Evolutionary conservation across 1,140 invertebrate species (phyloP), one percentile per base, ranked within the genome.

Genomic region (Mya arenaria): DNA sequence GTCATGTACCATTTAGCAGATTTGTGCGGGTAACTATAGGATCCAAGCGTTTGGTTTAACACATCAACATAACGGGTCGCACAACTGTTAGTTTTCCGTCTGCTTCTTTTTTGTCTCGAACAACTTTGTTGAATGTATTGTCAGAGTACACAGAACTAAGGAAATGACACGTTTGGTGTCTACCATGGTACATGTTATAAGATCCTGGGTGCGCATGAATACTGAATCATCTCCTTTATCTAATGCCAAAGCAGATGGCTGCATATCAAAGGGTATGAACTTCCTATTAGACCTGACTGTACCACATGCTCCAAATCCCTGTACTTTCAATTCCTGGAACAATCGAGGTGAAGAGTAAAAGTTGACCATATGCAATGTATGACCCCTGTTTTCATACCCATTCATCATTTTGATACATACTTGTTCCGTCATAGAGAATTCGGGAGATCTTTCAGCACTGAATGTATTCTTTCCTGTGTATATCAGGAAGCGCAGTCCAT

Each of bases 111-210:
- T 37, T 56, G 28, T 58, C 65, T 37, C 81, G 37, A 0, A 77
- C 37, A 23, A 19, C 5, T 17, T 69, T 69, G 19, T 58, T 39
- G 4, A 55, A 44, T 15, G 37, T 52, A 23, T 62, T 48, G 34
- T 73, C 34, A 13, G 19, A 13, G 25, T 83, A 37, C 17, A 69
- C 37, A 17, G 81, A 44, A 55, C 71, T 65, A 17, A 75, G 41
- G 30, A 83, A 65, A 28, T 63, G 56, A 83, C 71, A 4, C 72
- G n/a, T 28, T 83, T 83, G 1, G 56, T 77, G 48, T 83, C 81
- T 19, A 56, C n/a, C 81, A 74, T 72, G 25, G 72, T 56, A 63
- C 62, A 83, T 5, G 52, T 73, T 0, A 83, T 60, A 4, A 77
- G 32, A 39, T 83, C 44, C 36, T 36, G 1, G 0, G 4, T 32